Evolutionary conservation across 1,140 invertebrate species (phyloP).

Genomic region (Drosophila yakuba): DNA sequence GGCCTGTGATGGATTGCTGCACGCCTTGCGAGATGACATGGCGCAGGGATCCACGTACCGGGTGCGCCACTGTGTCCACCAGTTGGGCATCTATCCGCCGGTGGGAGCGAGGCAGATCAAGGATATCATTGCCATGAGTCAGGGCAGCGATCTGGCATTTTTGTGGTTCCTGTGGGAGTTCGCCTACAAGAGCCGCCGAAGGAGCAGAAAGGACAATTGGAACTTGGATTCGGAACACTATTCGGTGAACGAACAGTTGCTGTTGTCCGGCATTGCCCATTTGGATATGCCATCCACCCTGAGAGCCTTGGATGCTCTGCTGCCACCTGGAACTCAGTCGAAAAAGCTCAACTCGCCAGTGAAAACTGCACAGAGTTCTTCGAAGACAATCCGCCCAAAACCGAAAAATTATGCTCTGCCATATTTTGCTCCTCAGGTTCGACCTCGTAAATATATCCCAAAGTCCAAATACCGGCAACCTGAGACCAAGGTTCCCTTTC

Average conservation of each 20-base stretch:
- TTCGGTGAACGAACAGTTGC: conserved; percentile 64
- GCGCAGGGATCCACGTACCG: conserved; percentile 48
- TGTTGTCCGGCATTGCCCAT: conserved; percentile 65
- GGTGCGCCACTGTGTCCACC: conserved; percentile 20
- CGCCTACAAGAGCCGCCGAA: conserved; percentile 32
- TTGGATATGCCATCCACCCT: conserved; percentile 59
- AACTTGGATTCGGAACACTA: not conserved
- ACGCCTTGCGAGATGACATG: conserved; percentile 55
- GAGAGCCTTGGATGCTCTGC: conserved; percentile 50
- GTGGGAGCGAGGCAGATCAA: conserved; percentile 7
- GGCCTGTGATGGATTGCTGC: conserved; percentile 31
- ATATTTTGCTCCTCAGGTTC: conserved; percentile 23
- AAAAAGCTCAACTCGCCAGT: conserved; percentile 11
- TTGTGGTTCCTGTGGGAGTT: conserved; percentile 65
- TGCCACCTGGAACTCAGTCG: conserved; percentile 43
- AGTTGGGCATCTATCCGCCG: conserved; percentile 42
- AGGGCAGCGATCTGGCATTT: conserved; percentile 59
- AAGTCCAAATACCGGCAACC: not conserved
- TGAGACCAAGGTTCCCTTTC: conserved; percentile 10
- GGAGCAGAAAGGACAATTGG: not conserved
- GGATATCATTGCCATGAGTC: conserved; percentile 45
- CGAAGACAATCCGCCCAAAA: not conserved
- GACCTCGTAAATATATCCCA: conserved; percentile 19
- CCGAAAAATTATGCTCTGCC: conserved; percentile 1
- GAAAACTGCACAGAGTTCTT: not conserved